Evolutionary conservation across 2,888 invertebrate species (phyloP), one percentile per base, ranked within the genome.

Genomic region (Campoletis raptor): DNA sequence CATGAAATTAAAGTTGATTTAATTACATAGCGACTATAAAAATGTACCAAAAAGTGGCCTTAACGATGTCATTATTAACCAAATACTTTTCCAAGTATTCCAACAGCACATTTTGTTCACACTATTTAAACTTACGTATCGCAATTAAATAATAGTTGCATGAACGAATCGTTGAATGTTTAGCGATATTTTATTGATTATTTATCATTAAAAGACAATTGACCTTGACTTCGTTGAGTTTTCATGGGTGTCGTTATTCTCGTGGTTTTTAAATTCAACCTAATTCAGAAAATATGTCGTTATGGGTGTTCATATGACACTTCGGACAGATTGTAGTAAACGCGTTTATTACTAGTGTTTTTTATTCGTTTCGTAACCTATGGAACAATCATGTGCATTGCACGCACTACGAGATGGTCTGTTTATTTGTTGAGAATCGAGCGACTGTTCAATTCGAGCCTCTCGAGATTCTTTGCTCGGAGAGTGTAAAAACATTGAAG

Each of bases 281-380:
- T 82, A 61, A 82, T 82, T 82, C 76, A 36, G 76, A 76, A 82
- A 82, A 70, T 82, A 82, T 76, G 70, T 82, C 70, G 69, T 45
- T 67, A 77, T 66, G 69, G 57, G 18, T 45, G 54, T 72, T 64
- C 64, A 64, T 64, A 66, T 74, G 64, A 70, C 61, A 69, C 77
- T 69, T 69, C 45, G 61, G 30, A 82, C 76, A 76, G 61, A 67
- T 70, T 24, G 30, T 57, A 36, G 67, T 21, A 45, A 61, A 57
- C 57, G 82, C 67, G 82, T 70, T 82, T 77, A 77, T 82, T 77
- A 40, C 69, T 37, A 15, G 54, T 81, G 30, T 66, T 82, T 24
- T 81, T 42, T 57, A 52, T 73, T 18, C 64, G 52, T 77, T 61
- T 57, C 69, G 76, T 77, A 77, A 77, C 61, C 61, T 70, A 76